phyloP scores from a whole-genome alignment of 2,797 vertebrate genomes.

The Morelia viridis region DNA sequence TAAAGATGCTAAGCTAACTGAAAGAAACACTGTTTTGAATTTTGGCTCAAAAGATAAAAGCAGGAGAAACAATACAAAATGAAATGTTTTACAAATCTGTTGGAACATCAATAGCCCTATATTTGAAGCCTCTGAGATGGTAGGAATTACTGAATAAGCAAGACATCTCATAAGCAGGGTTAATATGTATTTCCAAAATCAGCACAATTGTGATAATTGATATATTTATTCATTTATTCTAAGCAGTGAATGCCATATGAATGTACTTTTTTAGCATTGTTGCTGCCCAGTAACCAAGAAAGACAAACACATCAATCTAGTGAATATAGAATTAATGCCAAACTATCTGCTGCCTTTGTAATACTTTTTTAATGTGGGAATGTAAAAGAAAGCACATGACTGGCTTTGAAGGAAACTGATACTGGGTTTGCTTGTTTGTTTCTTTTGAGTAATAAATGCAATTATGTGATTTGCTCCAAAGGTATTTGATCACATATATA shows the following conservation, averaged over 20 bases:
- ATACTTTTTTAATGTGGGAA: not conserved
- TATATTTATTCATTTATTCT: not conserved
- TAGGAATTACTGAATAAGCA: not conserved
- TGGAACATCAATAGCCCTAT: not conserved
- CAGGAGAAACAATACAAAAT: not conserved
- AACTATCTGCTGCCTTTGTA: not conserved
- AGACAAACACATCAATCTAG: not conserved
- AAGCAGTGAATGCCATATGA: not conserved
- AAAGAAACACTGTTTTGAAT: not conserved
- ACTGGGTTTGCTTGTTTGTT: not conserved
- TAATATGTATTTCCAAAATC: not conserved
- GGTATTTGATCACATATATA: no score
- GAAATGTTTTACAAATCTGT: not conserved
- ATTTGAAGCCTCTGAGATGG: not conserved
- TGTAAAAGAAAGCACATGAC: not conserved
- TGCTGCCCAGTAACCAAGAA: not conserved
- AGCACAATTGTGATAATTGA: not conserved
- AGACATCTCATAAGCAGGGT: not conserved
- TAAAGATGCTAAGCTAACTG: not conserved
- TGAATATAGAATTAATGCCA: conserved; percentile 2
- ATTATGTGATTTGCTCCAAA: not conserved
- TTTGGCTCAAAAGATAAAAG: not conserved
- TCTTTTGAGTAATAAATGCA: not conserved
- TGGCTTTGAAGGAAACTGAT: not conserved
- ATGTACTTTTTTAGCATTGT: not conserved